Evolutionary conservation across 1,140 invertebrate genomes (phyloP).

Genomic region (Eurosta solidaginis): DNA sequence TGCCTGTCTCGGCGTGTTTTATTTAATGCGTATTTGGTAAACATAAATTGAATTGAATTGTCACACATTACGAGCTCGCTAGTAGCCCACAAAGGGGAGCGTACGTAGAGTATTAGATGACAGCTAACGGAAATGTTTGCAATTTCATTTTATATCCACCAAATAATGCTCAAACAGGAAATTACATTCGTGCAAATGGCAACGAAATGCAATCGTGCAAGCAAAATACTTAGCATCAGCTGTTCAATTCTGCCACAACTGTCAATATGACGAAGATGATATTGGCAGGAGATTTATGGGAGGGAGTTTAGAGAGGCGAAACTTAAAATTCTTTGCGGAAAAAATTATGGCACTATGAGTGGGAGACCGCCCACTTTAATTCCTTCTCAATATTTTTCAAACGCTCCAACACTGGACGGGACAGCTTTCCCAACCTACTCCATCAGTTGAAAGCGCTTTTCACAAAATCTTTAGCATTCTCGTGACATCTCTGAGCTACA

Average conservation of each 20-base stretch:
- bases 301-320: neutral
- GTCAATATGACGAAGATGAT: neutral
- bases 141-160: slow-evolving; percentile 2
- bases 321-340: too few relatives aligned
- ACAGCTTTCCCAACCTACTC: too few relatives aligned
- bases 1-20: neutral
- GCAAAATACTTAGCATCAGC: neutral
- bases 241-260: neutral
- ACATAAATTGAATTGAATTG: slow-evolving; percentile 24
- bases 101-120: neutral
- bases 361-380: too few relatives aligned
- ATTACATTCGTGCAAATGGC: slow-evolving; percentile 25
- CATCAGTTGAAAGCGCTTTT: too few relatives aligned
- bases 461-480: too few relatives aligned
- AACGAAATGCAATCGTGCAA: neutral
- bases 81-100: neutral
- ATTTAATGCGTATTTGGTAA: neutral
- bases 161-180: slow-evolving; percentile 8
- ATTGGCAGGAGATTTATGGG: slow-evolving; percentile 8
- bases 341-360: too few relatives aligned
- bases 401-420: too few relatives aligned
- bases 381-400: too few relatives aligned
- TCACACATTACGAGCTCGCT: neutral
- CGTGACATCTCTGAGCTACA: too few relatives aligned
- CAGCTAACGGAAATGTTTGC: slow-evolving; percentile 20